phyloP scores from a whole-genome alignment of 1,140 invertebrate genomes.

The Phthorimaea operculella region DNA sequence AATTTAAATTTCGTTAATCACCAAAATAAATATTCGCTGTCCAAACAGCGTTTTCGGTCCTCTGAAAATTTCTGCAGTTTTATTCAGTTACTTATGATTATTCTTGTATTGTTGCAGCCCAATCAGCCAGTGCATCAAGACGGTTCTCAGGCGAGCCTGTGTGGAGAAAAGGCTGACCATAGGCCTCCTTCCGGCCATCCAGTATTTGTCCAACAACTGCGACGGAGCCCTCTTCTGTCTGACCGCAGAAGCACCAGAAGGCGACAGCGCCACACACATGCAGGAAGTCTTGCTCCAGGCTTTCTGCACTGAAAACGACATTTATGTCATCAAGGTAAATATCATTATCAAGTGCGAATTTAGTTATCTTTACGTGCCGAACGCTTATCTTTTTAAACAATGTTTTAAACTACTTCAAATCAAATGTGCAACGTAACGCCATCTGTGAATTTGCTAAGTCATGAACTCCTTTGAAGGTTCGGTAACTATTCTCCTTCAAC shows the following conservation, averaged over 20 bases:
- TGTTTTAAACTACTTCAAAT: too few species aligned
- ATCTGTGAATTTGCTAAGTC: background rate
- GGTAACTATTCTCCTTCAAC: too few species aligned
- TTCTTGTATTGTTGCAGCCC: constrained; percentile 44
- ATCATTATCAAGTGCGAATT: background rate
- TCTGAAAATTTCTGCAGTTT: background rate
- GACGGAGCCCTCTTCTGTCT: constrained; percentile 73
- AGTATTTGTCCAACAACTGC: constrained; percentile 69
- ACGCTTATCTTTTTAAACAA: too few species aligned
- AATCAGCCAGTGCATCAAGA: constrained; percentile 67
- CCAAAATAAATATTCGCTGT: too few species aligned
- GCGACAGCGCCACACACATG: constrained; percentile 75
- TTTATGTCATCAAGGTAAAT: constrained; percentile 74
- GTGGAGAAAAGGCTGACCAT: constrained; percentile 71
- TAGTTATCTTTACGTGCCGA: too few species aligned
- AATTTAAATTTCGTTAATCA: too few species aligned
- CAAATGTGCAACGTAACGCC: background rate
- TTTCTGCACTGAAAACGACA: constrained; percentile 76
- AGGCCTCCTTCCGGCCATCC: constrained; percentile 71
- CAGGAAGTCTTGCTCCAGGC: constrained; percentile 76
- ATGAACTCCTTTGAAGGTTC: background rate
- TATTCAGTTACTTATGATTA: constrained; percentile 13
- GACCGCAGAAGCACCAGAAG: constrained; percentile 69
- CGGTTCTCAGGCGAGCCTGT: constrained; percentile 69
- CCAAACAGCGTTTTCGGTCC: too few species aligned